Evolutionary conservation across 35 echinoderm and acorn worm species (phyloP), one percentile per base, ranked within the genome.

Genomic region (Heliocidaris erythrogramma): DNA sequence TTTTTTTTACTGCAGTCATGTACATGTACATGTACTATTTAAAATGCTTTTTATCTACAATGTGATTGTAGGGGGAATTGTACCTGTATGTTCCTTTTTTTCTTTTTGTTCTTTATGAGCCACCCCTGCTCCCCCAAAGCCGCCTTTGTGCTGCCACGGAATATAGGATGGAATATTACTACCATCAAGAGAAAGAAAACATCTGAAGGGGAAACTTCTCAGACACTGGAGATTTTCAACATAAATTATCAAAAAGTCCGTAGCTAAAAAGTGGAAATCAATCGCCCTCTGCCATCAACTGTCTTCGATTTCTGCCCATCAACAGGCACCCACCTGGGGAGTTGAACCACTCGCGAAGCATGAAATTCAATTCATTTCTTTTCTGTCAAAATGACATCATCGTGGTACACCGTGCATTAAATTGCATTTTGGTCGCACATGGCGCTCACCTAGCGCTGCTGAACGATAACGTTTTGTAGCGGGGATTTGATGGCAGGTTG

Each of bases 321-420:
- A 48, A 32, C 31, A 12, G 13, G 4, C 31, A 13, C 86, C 35
- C 31, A 35, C 86, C 30, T 88, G 13, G 86, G 86, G 30, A 32
- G 29, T 35, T 35, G 30, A 35, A 12, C 86, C 86, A 48, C 86
- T 88, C 86, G 30, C 86, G 16, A 35, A 48, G 86, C 86, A 18
- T 88, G 86, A 35, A 88, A 88, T 88, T 88, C 30, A 88, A 88
- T 88, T 88, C 86, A 88, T 88, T 88, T 88, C 86, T 88, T 32
- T 48, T 35, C 31, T 35, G 86, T 69, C 86, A 35, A 88, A 88
- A 88, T 32, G 86, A 88, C 86, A 48, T 88, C 30, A 32, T 48
- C 86, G 30, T 13, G 10, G 86, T 31, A 18, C 27, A 29, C 47
- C 31, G 14, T 35, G 86, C 86, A 48, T 88, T 35, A 88, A 88